A percentile compares a stretch with the other conserved stretches of the same genome.
phyloP scores from a whole-genome alignment of 2,113 vertebrate genomes.

The Diphyllodes magnificus region DNA sequence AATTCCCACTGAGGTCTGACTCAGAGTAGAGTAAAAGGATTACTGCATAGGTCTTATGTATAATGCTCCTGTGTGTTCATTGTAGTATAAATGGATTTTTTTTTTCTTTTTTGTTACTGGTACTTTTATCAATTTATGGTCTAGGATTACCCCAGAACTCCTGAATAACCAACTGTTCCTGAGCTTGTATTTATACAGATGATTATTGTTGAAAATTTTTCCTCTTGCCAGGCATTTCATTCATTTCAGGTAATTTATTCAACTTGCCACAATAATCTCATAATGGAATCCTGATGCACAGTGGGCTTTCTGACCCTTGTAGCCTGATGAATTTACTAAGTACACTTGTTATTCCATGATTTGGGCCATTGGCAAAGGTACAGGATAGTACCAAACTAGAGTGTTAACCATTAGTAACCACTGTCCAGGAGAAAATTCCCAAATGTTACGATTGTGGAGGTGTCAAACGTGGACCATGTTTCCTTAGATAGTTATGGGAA shows the following conservation, averaged over 20 bases:
- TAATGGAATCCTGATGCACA: neutral
- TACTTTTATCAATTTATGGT: neutral
- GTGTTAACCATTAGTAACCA: neutral
- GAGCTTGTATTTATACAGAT: neutral
- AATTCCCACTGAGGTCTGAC: neutral
- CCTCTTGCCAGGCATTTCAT: neutral
- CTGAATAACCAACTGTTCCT: neutral
- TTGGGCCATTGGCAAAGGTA: neutral
- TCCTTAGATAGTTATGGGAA: neutral
- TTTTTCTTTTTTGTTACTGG: neutral
- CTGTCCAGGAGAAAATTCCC: neutral
- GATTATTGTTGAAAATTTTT: neutral
- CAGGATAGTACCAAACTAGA: neutral
- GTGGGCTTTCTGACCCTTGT: neutral
- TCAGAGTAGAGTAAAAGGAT: neutral
- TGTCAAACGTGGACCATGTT: neutral
- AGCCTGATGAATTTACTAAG: neutral
- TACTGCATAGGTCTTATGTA: neutral
- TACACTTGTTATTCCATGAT: neutral
- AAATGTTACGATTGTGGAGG: neutral
- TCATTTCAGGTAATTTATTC: neutral
- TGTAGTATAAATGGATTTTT: neutral
- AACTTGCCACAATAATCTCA: neutral
- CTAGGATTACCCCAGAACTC: slow-evolving; percentile 2
- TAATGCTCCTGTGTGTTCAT: neutral